Evolutionary conservation across 2,888 invertebrate genomes (phyloP).

Genomic region (Polydrusus cervinus): DNA sequence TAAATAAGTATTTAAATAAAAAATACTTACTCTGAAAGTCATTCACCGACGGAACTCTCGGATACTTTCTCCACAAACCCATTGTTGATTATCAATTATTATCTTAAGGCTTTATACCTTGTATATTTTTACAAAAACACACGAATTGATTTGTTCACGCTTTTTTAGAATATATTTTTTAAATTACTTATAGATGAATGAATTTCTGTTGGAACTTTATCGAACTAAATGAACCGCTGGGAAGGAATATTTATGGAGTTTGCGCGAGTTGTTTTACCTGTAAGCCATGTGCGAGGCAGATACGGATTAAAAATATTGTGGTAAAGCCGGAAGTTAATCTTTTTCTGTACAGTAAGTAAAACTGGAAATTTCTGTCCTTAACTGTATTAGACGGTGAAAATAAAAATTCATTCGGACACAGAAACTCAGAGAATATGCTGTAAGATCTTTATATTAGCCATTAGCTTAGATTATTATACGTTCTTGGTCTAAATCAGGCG

Average conservation of each 20-base stretch:
- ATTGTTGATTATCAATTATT: slow-evolving; percentile 37
- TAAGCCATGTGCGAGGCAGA: slow-evolving; percentile 38
- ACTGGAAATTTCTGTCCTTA: no score
- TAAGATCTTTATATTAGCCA: no score
- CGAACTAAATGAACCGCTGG: slow-evolving; percentile 31
- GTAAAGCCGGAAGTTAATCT: not conserved
- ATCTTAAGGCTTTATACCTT: not conserved
- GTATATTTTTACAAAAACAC: not conserved
- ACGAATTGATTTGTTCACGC: not conserved
- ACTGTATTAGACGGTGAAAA: no score
- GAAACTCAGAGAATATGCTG: no score
- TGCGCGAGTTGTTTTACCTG: slow-evolving; percentile 49
- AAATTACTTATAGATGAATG: not conserved
- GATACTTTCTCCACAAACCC: slow-evolving; percentile 63
- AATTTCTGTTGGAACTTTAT: slow-evolving; percentile 23
- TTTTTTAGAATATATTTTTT: not conserved
- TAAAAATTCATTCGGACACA: no score
- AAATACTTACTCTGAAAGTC: slow-evolving; percentile 62
- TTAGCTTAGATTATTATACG: no score
- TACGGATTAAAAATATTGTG: slow-evolving; percentile 21
- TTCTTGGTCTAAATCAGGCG: no score
- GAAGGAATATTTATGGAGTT: slow-evolving; percentile 27
- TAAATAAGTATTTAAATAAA: not conserved
- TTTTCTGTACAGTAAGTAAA: no score
- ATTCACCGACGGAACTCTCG: slow-evolving; percentile 61